A percentile compares a stretch with the other conserved stretches of the same genome.
phyloP scores from a whole-genome alignment of 2,797 vertebrate genomes.

The Anabacerthia variegaticeps region DNA sequence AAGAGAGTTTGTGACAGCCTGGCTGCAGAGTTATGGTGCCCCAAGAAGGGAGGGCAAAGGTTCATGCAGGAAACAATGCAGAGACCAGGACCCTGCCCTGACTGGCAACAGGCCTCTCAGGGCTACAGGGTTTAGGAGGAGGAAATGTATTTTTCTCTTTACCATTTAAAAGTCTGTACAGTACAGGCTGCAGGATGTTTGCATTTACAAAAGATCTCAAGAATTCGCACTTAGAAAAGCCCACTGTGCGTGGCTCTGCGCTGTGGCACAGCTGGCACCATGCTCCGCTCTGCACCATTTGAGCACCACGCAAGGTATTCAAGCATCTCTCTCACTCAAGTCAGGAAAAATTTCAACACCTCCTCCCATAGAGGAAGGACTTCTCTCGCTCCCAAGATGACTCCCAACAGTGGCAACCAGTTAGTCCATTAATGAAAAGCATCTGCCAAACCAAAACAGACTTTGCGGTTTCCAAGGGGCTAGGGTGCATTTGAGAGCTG shows the following conservation, averaged over 20 bases:
- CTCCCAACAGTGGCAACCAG: neutral
- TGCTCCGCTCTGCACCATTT: accelerated
- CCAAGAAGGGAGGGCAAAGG: neutral
- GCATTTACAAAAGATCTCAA: neutral
- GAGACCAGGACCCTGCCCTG: neutral
- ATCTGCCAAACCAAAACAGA: neutral
- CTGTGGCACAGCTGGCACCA: neutral
- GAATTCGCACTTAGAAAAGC: neutral
- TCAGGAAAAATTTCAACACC: neutral
- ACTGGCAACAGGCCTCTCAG: neutral
- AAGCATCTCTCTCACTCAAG: accelerated
- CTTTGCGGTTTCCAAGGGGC: neutral
- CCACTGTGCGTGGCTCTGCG: accelerated
- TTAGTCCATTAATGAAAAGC: neutral
- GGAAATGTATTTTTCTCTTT: neutral
- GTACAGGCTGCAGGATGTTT: neutral
- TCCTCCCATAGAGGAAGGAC: neutral
- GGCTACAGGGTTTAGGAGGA: neutral
- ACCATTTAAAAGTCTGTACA: neutral
- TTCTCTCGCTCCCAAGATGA: neutral
- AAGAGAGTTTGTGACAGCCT: slow-evolving; percentile 40
- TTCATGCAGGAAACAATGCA: neutral
- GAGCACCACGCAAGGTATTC: neutral
- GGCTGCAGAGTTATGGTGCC: slow-evolving; percentile 16
- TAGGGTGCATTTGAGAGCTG: neutral